Percentiles rank a stretch among this genome's conserved stretches.
phyloP scores from a whole-genome alignment of 2,113 vertebrate genomes.

The Prietella phreatophila region DNA sequence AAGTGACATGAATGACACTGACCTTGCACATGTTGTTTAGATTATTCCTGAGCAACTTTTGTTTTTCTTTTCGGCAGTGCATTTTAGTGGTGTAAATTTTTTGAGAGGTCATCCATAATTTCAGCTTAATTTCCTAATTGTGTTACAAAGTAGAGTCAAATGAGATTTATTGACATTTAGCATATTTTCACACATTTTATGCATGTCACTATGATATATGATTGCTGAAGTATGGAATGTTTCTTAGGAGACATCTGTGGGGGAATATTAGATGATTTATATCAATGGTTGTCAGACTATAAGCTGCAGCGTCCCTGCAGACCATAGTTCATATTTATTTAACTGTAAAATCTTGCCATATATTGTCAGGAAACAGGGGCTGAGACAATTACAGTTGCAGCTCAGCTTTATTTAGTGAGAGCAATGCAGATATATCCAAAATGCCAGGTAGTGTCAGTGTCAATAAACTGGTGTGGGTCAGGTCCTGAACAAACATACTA shows the following conservation, averaged over 20 bases:
- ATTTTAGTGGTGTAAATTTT: not conserved
- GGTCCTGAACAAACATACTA: too few relatives aligned
- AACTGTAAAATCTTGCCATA: not conserved
- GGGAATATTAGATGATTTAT: conserved; percentile 53
- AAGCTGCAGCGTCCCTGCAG: not conserved
- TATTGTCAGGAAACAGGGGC: too few relatives aligned
- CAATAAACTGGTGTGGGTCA: too few relatives aligned
- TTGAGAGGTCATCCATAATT: not conserved
- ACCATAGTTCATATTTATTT: not conserved
- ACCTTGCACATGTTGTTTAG: conserved; percentile 20
- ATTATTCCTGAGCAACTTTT: not conserved
- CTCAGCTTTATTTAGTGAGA: too few relatives aligned
- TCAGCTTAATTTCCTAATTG: conserved; percentile 33
- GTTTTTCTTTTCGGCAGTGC: not conserved
- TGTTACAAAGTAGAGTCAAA: conserved; percentile 50
- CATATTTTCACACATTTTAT: conserved; percentile 53
- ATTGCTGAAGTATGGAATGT: conserved; percentile 39
- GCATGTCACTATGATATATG: conserved; percentile 55
- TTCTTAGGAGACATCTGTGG: conserved; percentile 44
- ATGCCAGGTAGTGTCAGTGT: too few relatives aligned
- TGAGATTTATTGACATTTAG: conserved; percentile 53
- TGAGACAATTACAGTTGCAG: too few relatives aligned
- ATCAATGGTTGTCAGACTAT: not conserved
- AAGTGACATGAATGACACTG: not conserved
- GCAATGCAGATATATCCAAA: too few relatives aligned